Evolutionary conservation across 2,888 invertebrate species (phyloP).

Genomic region (Trissolcus japonicus): DNA sequence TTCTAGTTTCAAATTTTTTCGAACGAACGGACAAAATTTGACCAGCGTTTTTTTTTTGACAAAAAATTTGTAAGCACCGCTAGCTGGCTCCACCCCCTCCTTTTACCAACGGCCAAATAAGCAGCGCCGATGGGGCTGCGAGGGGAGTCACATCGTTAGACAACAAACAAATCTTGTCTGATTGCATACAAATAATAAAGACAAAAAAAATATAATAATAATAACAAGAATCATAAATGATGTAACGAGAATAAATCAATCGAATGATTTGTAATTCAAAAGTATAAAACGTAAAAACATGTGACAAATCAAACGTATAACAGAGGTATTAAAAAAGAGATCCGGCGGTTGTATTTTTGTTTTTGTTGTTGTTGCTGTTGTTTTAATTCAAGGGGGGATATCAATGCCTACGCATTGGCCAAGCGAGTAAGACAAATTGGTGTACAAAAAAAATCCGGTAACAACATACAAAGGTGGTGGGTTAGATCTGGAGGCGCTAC

Average conservation of each 20-base stretch:
- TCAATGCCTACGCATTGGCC: conserved; percentile 71
- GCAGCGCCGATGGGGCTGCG: conserved; percentile 64
- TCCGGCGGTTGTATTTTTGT: conserved; percentile 7
- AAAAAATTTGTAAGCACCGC: conserved; percentile 70
- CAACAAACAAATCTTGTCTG: conserved; percentile 38
- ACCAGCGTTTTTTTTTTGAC: conserved; percentile 65
- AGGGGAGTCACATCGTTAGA: conserved; percentile 44
- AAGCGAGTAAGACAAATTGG: conserved; percentile 64
- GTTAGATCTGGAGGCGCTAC: conserved; percentile 68
- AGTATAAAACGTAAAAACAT: conserved; percentile 35
- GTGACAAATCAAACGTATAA: conserved; percentile 48
- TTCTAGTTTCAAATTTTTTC: neutral
- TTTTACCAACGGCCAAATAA: conserved; percentile 74
- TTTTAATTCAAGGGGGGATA: conserved; percentile 20
- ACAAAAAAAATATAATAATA: conserved; percentile 3
- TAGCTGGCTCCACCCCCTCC: conserved; percentile 76
- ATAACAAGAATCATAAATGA: neutral
- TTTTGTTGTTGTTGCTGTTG: too few species aligned
- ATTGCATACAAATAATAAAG: conserved; percentile 33
- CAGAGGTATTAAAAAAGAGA: conserved; percentile 27
- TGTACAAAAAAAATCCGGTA: conserved; percentile 57
- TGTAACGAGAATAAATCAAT: too few species aligned
- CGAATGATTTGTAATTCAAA: neutral
- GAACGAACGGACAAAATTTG: conserved; percentile 63
- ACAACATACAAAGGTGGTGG: conserved; percentile 60